These are phyloP conservation scores for Leucania comma DNA, from an alignment of 2,888 invertebrate species.

Conservation along the genomic window DNA sequence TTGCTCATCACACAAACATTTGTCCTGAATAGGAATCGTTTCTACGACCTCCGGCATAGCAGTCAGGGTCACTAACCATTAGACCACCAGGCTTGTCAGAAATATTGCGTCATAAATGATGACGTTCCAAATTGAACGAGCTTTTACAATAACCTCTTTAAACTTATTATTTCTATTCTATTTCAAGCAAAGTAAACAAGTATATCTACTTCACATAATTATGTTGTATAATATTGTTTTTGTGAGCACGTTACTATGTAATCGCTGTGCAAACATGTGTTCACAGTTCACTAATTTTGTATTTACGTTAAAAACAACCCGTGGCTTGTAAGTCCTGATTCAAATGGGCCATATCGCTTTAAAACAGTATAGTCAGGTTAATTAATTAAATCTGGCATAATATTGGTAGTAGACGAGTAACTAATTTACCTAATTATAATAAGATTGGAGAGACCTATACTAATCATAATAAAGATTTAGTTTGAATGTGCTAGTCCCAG, in stretches of 20 bases:
- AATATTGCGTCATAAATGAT: no score
- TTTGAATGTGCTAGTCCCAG: no score
- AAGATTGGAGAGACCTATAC: neutral
- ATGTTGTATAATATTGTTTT: neutral
- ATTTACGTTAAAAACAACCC: neutral
- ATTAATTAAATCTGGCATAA: neutral
- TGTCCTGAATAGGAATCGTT: no score
- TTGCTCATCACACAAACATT: no score
- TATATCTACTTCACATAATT: neutral
- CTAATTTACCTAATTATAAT: neutral
- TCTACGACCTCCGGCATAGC: no score
- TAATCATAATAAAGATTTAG: no score
- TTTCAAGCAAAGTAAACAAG: neutral
- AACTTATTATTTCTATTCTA: neutral
- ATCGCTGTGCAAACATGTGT: neutral
- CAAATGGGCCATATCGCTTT: neutral
- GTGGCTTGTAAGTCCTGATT: neutral
- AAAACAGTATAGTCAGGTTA: neutral
- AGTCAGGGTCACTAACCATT: no score
- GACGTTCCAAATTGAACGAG: no score
- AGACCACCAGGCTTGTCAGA: no score
- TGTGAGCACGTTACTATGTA: neutral
- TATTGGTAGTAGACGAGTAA: neutral
- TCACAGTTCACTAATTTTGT: constrained; percentile 3
- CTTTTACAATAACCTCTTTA: no score